Conservation (phyloP, 2,797 vertebrate genomes). For the Enteromius thamalakanensis region DNA sequence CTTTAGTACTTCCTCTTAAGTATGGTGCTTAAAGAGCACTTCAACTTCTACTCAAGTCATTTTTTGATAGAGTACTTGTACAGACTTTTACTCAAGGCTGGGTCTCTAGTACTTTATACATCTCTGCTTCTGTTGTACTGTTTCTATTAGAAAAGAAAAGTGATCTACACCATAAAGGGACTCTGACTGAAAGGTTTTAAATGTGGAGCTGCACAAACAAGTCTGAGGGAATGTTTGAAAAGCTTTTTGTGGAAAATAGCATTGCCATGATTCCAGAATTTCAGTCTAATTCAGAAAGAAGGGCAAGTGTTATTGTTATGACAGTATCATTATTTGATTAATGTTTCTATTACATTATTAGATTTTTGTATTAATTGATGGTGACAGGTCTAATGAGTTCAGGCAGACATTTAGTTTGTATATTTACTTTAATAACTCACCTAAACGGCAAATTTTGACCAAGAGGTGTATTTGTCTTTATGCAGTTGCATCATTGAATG, state of each 20-base stretch:
- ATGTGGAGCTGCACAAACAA: not conserved
- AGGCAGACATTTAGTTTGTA: not conserved
- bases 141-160: conserved; percentile 25
- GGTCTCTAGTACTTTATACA: too few relatives aligned
- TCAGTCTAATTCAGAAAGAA: not conserved
- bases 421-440: not conserved
- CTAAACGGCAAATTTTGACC: not conserved
- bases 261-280: not conserved
- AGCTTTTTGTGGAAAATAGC: not conserved
- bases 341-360: not conserved
- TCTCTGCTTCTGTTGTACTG: not conserved
- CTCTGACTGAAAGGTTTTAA: conserved; percentile 5
- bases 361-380: not conserved
- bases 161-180: not conserved
- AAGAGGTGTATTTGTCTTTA: not conserved
- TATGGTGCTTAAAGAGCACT: too few relatives aligned
- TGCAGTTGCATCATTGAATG: not conserved
- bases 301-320: not conserved
- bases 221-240: not conserved
- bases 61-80: too few relatives aligned
- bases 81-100: too few relatives aligned
- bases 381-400: not conserved
- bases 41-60: too few relatives aligned
- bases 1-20: too few relatives aligned
- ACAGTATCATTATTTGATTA: not conserved